Base-by-base conservation (phyloP, 1,140 invertebrate species). In the Cecropterus lyciades region DNA sequence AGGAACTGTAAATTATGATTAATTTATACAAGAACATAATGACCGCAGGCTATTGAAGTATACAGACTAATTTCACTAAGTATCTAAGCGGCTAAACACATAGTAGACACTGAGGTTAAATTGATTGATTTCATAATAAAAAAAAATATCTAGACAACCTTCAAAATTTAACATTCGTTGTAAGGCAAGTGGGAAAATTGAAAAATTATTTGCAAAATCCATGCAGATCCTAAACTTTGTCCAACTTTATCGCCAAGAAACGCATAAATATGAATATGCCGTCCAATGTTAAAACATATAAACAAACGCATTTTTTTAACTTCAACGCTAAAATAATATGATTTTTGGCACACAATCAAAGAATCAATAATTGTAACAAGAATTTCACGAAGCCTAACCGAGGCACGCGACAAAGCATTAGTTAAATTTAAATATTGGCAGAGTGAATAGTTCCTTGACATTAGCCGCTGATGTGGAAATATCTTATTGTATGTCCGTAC, bases 401-500 rank as follows among this genome's bases (percentile, higher is more conserved):
- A 52, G 24, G n/a, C 24, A 30, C 13, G 43, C 42, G 27, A 48
- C 27, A 49, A 48, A 60, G 48, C 27, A 60, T 60, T 37, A 27
- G 57, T 17, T 60, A 60, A 48, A 60, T 48, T 60, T 60, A 49
- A 60, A 60, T 60, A 60, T 27, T 60, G 57, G 57, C 57, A 48
- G 27, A 37, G 13, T 24, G 27, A 48, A 17, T 60, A 60, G 14
- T 60, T 60, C 57, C 57, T 60, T 37, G 45, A 60, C 57, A 60
- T 60, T 60, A 60, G 43, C 16, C 27, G 57, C 30, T 46, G 42
- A 59, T 48, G 45, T 48, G 43, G 27, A 60, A 60, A 60, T 60
- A 60, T 48, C 24, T 59, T 60, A 65, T 64, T 53, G 51, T 64
- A 70, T 68, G 55, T 69, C 55, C 51, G 57, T 72, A 66, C 51